Conservation (phyloP, 1,140 invertebrate species). For the Eupristina koningsbergeri region DNA sequence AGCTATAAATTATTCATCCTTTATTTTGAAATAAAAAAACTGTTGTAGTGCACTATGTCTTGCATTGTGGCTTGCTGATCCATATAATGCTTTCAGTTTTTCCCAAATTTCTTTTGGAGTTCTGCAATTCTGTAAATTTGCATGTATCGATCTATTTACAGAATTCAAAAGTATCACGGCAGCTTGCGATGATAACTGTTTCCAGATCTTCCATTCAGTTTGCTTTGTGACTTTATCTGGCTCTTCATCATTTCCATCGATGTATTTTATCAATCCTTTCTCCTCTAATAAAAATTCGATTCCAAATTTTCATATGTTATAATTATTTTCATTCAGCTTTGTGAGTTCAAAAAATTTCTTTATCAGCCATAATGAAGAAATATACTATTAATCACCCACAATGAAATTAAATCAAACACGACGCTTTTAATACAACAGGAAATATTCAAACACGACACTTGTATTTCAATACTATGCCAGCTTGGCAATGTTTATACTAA, state of each 20-base stretch:
- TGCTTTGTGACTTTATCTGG: not conserved
- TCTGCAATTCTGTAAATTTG: constrained; percentile 14
- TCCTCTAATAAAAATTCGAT: not conserved
- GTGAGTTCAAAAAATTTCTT: not conserved
- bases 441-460: too few relatives aligned
- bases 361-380: constrained; percentile 18
- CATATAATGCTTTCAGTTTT: constrained; percentile 29
- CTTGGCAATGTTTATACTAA: too few relatives aligned
- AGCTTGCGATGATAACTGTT: not conserved
- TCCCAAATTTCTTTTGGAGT: constrained; percentile 36
- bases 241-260: constrained; percentile 15
- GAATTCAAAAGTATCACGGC: constrained; percentile 16
- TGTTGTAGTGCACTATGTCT: constrained; percentile 18
- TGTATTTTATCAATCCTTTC: not conserved
- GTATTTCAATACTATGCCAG: too few relatives aligned
- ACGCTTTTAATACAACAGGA: too few relatives aligned
- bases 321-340: not conserved
- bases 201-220: constrained; percentile 15
- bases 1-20: constrained; percentile 11
- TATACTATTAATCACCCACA: too few relatives aligned
- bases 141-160: not conserved
- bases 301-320: constrained; percentile 14
- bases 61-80: constrained; percentile 4
- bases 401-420: too few relatives aligned
- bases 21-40: constrained; percentile 27